Evolutionary conservation across 2,113 vertebrate genomes (phyloP).

Genomic region (Sylvia atricapilla): DNA sequence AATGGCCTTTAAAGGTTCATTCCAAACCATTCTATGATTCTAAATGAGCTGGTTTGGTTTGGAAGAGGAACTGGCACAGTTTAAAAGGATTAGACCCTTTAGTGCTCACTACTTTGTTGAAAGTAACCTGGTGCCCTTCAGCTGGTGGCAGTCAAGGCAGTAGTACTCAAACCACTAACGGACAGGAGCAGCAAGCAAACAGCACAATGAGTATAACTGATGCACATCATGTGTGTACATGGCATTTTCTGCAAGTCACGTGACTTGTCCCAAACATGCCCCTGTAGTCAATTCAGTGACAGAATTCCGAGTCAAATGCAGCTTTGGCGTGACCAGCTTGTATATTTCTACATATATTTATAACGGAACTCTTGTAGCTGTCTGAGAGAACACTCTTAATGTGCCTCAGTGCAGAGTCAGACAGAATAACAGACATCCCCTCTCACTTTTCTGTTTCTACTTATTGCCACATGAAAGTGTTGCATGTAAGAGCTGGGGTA

Average conservation of each 20-base stretch:
- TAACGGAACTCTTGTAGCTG: background rate
- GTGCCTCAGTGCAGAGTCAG: background rate
- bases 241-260: background rate
- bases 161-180: background rate
- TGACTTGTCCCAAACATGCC: background rate
- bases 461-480: background rate
- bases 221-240: rapidly evolving
- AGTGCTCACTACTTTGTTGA: background rate
- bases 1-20: background rate
- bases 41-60: background rate
- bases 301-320: background rate
- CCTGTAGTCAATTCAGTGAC: background rate
- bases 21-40: background rate
- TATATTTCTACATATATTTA: background rate
- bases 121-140: background rate
- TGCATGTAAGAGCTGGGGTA: background rate
- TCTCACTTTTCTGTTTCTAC: background rate
- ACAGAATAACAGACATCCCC: background rate
- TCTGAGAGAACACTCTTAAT: background rate
- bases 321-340: background rate
- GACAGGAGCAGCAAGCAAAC: background rate
- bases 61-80: background rate
- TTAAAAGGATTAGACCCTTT: background rate
- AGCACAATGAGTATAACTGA: background rate
- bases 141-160: background rate